phyloP scores from a whole-genome alignment of 2,888 invertebrate genomes.

The Apocheima hispidaria region DNA sequence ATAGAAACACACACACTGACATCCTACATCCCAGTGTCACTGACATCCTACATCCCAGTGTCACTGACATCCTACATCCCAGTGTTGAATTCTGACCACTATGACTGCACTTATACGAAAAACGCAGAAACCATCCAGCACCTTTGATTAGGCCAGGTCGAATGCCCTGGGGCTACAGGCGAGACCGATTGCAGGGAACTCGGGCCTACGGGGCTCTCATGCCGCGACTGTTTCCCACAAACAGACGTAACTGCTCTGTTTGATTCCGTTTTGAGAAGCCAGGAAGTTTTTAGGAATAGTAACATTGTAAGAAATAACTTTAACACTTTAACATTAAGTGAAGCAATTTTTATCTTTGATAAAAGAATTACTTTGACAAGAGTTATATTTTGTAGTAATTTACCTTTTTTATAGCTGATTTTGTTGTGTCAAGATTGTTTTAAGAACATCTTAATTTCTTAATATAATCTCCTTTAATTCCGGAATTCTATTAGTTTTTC shows the following conservation, averaged over 20 bases:
- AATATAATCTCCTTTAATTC: no score
- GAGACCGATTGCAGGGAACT: conserved; percentile 72
- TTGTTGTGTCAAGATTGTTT: neutral
- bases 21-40: no score
- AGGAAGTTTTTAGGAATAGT: conserved; percentile 28
- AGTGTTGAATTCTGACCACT: neutral
- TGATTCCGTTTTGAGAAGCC: conserved; percentile 54
- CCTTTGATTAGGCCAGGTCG: conserved; percentile 70
- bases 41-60: no score
- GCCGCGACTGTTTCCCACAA: conserved; percentile 74
- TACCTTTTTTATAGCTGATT: neutral
- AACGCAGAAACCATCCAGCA: conserved; percentile 50
- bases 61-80: no score
- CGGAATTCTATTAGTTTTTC: no score
- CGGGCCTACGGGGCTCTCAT: conserved; percentile 73
- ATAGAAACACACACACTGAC: no score
- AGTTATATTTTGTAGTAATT: no score
- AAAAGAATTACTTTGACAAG: neutral
- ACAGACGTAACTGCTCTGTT: conserved; percentile 58
- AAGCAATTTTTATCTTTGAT: neutral
- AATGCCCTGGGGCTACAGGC: conserved; percentile 68
- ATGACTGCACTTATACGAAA: conserved; percentile 29
- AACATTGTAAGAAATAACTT: conserved; percentile 5
- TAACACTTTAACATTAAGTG: neutral
- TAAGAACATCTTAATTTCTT: no score